Evolutionary conservation across 2,797 vertebrate genomes (phyloP).

Genomic region (Mus caroli): DNA sequence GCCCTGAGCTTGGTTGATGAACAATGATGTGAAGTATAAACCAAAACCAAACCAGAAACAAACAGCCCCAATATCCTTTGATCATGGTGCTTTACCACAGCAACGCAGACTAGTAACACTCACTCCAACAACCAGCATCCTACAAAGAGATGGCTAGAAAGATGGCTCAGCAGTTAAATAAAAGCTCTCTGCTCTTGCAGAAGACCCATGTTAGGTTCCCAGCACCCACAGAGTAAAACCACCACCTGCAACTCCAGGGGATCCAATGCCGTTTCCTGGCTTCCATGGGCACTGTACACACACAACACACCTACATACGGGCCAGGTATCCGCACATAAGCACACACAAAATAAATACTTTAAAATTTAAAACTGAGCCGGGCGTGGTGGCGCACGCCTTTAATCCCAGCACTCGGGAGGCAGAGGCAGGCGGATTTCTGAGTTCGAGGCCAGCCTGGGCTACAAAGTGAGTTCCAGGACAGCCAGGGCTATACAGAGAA

Average conservation of each 20-base stretch:
- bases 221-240: not conserved
- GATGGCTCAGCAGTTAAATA: not conserved
- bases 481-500: too few species aligned
- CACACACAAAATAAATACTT: not conserved
- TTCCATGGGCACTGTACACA: not conserved
- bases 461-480: too few species aligned
- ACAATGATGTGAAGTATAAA: not conserved
- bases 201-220: not conserved
- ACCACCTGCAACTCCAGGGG: not conserved
- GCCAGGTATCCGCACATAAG: fast-evolving
- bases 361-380: not conserved
- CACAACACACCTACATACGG: not conserved
- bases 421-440: too few species aligned
- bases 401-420: too few species aligned
- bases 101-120: too few species aligned
- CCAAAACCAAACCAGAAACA: not conserved
- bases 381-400: too few species aligned
- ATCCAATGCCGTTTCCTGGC: not conserved
- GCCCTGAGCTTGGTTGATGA: not conserved
- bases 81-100: not conserved
- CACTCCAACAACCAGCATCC: not conserved
- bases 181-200: not conserved
- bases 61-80: not conserved
- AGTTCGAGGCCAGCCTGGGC: too few species aligned
- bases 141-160: not conserved